A percentile compares a stretch with the other conserved stretches of the same genome.
Evolutionary conservation across 2,797 vertebrate species (phyloP).

Genomic region (Micrastur ruficollis): DNA sequence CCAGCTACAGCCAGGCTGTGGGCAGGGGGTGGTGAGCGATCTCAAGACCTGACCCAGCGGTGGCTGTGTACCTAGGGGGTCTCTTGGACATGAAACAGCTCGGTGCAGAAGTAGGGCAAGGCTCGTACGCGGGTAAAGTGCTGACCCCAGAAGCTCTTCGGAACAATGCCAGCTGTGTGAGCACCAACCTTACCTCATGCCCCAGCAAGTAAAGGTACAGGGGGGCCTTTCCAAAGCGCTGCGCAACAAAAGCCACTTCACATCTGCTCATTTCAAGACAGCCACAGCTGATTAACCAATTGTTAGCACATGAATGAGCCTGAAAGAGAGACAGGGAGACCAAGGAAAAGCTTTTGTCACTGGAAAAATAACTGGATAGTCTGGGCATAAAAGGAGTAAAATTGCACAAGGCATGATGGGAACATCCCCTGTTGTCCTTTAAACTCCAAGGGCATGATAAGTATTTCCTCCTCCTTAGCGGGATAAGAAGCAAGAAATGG

Average conservation of each 20-base stretch:
- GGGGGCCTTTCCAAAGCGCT: not conserved
- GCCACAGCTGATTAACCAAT: slow-evolving; percentile 3
- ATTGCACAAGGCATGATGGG: not conserved
- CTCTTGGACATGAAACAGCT: not conserved
- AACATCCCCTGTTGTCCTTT: slow-evolving; percentile 8
- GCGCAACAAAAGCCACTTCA: not conserved
- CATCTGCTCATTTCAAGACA: slow-evolving; percentile 25
- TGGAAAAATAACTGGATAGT: not conserved
- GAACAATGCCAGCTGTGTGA: not conserved
- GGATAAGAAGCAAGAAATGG: not conserved
- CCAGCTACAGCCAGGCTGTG: not conserved
- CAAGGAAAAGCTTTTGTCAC: slow-evolving; percentile 1
- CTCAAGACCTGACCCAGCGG: not conserved
- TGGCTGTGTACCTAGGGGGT: not conserved
- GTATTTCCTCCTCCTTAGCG: not conserved
- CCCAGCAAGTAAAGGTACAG: not conserved
- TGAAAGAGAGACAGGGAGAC: slow-evolving; percentile 38
- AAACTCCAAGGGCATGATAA: not conserved
- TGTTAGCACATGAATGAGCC: slow-evolving; percentile 21
- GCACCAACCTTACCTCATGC: not conserved
- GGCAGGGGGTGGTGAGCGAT: not conserved
- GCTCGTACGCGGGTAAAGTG: not conserved
- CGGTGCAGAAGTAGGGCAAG: not conserved
- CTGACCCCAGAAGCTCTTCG: not conserved
- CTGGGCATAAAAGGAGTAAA: not conserved